These are phyloP conservation scores for Stenopsyche tienmushanensis DNA, from an alignment of 1,140 invertebrate genomes.

Conservation along the genomic window DNA sequence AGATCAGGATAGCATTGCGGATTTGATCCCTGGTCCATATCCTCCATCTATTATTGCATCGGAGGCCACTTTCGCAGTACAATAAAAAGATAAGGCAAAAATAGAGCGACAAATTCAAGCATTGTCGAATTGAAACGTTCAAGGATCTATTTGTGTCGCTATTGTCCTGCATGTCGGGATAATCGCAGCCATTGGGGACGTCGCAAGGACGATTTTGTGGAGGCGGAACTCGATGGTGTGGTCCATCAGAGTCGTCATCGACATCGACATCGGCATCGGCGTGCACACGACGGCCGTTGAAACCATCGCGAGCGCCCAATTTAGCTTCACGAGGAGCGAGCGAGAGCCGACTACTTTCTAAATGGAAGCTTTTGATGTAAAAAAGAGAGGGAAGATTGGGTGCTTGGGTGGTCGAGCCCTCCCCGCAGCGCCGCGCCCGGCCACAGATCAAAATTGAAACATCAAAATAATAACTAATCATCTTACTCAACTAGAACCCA, in stretches of 20 bases:
- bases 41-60: too few species aligned
- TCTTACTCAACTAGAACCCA: conserved; percentile 41
- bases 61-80: too few species aligned
- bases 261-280: too few species aligned
- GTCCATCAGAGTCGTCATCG: neutral
- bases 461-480: conserved; percentile 43
- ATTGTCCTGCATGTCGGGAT: too few species aligned
- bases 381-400: neutral
- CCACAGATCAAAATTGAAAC: conserved; percentile 39
- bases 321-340: neutral
- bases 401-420: conserved; percentile 35
- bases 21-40: too few species aligned
- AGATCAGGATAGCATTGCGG: too few species aligned
- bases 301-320: neutral
- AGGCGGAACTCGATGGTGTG: neutral
- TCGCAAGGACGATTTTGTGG: neutral
- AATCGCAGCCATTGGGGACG: too few species aligned
- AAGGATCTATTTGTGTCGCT: too few species aligned
- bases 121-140: too few species aligned
- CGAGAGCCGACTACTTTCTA: neutral
- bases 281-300: neutral
- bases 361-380: too few species aligned
- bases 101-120: too few species aligned
- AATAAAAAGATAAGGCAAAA: too few species aligned
- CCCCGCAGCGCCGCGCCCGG: conserved; percentile 8